A percentile compares a stretch with the other conserved stretches of the same genome.
Conservation (phyloP, 2,113 vertebrate species). For the Epinephelus moara region DNA sequence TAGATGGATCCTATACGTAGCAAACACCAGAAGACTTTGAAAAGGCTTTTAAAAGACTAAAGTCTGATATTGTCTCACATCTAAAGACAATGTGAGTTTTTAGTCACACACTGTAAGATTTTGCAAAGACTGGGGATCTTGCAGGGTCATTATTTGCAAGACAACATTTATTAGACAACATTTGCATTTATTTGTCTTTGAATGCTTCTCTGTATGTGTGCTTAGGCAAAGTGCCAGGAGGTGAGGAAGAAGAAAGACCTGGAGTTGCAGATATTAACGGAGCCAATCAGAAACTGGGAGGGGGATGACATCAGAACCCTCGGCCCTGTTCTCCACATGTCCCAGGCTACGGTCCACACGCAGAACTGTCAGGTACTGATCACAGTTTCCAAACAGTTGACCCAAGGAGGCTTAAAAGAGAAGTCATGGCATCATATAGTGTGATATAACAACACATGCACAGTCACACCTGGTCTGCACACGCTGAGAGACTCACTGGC, state of each 20-base stretch:
- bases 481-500: no score
- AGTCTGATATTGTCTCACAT: no score
- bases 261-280: conserved; percentile 94
- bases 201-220: background rate
- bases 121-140: no score
- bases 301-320: conserved; percentile 94
- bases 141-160: no score
- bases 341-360: conserved; percentile 91
- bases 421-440: no score
- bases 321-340: conserved; percentile 93
- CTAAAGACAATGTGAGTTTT: no score
- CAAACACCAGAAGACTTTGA: no score
- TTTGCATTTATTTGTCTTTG: background rate
- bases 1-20: background rate
- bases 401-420: background rate
- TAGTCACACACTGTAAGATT: no score
- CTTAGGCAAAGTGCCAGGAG: conserved; percentile 93
- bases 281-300: conserved; percentile 96
- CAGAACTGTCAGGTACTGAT: conserved; percentile 90
- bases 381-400: background rate
- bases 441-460: no score
- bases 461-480: no score
- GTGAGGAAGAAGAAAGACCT: conserved; percentile 96
- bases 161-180: no score
- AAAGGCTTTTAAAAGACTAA: no score